Conservation (phyloP, 2,888 invertebrate genomes). For the Megaustenia siamemsis region DNA sequence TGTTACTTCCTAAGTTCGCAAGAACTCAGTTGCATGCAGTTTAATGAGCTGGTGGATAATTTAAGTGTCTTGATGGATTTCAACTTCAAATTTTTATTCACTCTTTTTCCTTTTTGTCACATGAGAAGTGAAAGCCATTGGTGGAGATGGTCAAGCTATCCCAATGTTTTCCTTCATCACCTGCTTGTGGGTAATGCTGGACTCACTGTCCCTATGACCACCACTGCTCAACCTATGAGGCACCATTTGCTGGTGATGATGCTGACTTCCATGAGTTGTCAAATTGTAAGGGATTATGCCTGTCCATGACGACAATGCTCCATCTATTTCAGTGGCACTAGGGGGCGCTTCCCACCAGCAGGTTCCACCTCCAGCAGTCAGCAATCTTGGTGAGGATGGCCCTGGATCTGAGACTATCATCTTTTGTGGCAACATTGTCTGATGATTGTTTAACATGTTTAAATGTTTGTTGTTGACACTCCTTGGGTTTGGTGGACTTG, state of each 20-base stretch:
- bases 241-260: conserved; percentile 68
- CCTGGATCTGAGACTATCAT: conserved; percentile 55
- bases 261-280: conserved; percentile 19
- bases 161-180: conserved; percentile 73
- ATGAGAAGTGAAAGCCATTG: background rate
- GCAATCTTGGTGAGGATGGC: conserved; percentile 55
- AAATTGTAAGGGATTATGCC: conserved; percentile 48
- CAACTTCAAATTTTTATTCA: background rate
- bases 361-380: background rate
- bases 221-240: conserved; percentile 72
- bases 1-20: background rate
- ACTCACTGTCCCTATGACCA: conserved; percentile 68
- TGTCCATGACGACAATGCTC: conserved; percentile 44
- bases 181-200: conserved; percentile 70
- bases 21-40: background rate
- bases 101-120: too few relatives aligned
- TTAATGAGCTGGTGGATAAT: background rate
- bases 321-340: conserved; percentile 18
- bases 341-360: conserved; percentile 50
- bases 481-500: conserved; percentile 33
- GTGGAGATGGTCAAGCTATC: conserved; percentile 66
- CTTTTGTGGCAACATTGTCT: conserved; percentile 44
- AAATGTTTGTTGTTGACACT: conserved; percentile 47
- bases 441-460: conserved; percentile 26
- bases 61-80: background rate